Percentiles rank a stretch among this genome's conserved stretches.
phyloP scores from a whole-genome alignment of 2,797 vertebrate species.

The Urocyon cinereoargenteus region DNA sequence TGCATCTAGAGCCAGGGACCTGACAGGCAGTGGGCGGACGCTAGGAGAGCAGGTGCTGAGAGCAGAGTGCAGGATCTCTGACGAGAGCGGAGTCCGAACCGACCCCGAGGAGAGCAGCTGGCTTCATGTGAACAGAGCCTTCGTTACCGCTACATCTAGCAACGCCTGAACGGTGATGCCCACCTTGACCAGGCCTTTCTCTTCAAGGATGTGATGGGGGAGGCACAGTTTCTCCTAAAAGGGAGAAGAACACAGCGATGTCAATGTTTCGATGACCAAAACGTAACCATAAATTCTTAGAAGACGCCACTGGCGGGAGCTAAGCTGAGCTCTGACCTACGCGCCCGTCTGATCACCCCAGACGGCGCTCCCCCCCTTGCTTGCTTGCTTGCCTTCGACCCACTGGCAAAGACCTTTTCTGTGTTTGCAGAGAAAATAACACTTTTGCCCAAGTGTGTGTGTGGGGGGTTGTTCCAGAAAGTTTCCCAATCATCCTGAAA shows the following conservation, averaged over 20 bases:
- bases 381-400: not conserved
- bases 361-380: not conserved
- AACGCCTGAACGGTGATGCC: slow-evolving; percentile 94
- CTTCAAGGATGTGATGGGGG: slow-evolving; percentile 98
- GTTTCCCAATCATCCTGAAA: not conserved
- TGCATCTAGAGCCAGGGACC: slow-evolving; percentile 30
- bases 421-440: not conserved
- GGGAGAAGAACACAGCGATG: slow-evolving; percentile 78
- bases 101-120: slow-evolving; percentile 64
- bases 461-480: not conserved
- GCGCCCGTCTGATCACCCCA: no score
- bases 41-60: slow-evolving; percentile 17
- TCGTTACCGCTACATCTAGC: slow-evolving; percentile 90
- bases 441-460: not conserved
- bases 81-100: slow-evolving; percentile 80
- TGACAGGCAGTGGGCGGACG: slow-evolving; percentile 17
- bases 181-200: slow-evolving; percentile 96
- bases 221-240: slow-evolving; percentile 96
- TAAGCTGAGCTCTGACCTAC: accelerated
- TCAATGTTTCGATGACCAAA: slow-evolving; percentile 49
- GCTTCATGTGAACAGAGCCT: slow-evolving; percentile 90
- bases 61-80: slow-evolving; percentile 75
- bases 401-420: not conserved
- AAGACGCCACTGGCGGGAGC: not conserved
- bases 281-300: not conserved